Conservation (phyloP, 2,113 vertebrate species). For the Nyctereutes procyonoides region DNA sequence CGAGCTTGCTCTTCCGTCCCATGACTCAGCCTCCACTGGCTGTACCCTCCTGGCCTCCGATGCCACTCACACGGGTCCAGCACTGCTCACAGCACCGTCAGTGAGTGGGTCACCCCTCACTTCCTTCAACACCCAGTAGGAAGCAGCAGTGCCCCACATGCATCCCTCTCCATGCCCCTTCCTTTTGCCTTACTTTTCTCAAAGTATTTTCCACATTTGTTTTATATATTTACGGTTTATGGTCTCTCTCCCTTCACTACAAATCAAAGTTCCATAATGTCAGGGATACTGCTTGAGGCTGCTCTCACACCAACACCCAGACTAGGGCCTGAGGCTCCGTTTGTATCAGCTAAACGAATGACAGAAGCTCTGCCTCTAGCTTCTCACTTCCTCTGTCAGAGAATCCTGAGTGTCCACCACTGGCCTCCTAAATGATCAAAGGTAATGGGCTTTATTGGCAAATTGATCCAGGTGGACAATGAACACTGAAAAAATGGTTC, state of each 20-base stretch:
- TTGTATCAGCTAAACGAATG: background rate
- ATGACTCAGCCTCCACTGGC: too few species aligned
- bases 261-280: background rate
- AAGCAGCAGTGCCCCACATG: background rate
- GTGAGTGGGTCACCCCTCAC: background rate
- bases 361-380: background rate
- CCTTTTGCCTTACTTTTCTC: constrained; percentile 8
- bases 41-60: background rate
- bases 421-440: background rate
- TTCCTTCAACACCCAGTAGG: background rate
- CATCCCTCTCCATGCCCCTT: background rate
- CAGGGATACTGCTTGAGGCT: background rate
- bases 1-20: background rate
- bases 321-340: background rate
- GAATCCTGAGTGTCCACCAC: background rate
- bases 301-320: background rate
- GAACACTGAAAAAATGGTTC: background rate
- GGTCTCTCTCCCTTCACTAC: background rate
- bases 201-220: background rate
- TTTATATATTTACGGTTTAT: background rate
- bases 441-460: background rate
- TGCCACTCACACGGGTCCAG: background rate
- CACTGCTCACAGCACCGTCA: background rate
- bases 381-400: background rate
- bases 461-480: background rate